Conservation (phyloP, 1,140 invertebrate genomes). For the Diachasma alloeum region DNA sequence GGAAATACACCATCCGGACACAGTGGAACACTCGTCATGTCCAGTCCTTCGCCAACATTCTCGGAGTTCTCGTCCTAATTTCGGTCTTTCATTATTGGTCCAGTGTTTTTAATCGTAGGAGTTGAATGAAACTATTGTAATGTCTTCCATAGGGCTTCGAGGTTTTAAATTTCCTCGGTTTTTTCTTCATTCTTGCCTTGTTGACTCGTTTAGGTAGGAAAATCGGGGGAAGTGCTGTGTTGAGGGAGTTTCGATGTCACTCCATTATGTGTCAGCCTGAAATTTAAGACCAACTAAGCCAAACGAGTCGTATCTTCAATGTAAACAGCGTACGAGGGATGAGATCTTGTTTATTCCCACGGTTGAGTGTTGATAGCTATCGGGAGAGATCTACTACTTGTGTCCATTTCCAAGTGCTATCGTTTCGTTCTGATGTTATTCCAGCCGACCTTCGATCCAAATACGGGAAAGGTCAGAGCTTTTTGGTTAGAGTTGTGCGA, state of each 20-base stretch:
- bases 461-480: background rate
- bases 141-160: background rate
- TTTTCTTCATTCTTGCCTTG: background rate
- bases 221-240: background rate
- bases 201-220: background rate
- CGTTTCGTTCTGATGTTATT: background rate
- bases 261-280: background rate
- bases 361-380: background rate
- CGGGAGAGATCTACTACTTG: background rate
- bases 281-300: background rate
- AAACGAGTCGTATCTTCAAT: background rate
- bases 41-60: conserved; percentile 42
- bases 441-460: background rate
- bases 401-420: background rate
- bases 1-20: conserved; percentile 25
- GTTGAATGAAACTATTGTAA: background rate
- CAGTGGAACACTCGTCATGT: conserved; percentile 34
- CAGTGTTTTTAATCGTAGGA: background rate
- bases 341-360: background rate
- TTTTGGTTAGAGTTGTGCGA: background rate
- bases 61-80: conserved; percentile 44
- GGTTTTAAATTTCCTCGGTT: background rate
- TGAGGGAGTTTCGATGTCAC: background rate
- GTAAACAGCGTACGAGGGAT: background rate
- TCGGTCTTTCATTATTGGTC: background rate